Evolutionary conservation across 2,888 invertebrate genomes (phyloP), one percentile per base, ranked within the genome.

Genomic region (Apamea anceps): DNA sequence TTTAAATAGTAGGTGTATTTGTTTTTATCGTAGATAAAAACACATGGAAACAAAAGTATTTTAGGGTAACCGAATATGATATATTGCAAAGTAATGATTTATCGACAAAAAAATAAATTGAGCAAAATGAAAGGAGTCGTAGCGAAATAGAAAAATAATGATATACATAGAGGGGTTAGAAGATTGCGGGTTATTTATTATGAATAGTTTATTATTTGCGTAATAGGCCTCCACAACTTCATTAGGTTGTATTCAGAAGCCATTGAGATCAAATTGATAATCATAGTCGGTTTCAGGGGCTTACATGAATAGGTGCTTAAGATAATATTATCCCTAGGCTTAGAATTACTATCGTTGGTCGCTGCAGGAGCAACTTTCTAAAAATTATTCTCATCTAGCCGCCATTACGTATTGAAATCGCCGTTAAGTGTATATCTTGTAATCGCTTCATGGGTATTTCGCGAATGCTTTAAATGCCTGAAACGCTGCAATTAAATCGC

Each of bases 311-410:
- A 84, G 85, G 81, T 86, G 72, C 87, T 87, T 86, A 83, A 48
- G 76, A 72, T 85, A 85, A 86, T 84, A 82, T 83, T 86, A 88
- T 87, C 91, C 86, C 83, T 81, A 84, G 88, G 88, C 81, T 88
- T 75, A 72, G 82, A 85, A 87, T 87, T 88, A 84, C 80, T 83
- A 81, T 82, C 62, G 81, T 80, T 75, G 72, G 82, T 82, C 74
- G 82, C 71, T 78, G 82, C 86, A 86, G 91, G 90, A 91, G 89
- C 91, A 90, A 91, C 92, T 93, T 93, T 93, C 93, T 91, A 91
- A 91, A 91, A 91, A 91, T 91, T 91, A 92, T 91, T 87, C 77
- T 83, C 84, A 84, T 89, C 81, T 81, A 81, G 68, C 72, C 63
- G 42, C 86, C 87, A 88, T 86, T 86, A 86, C 71, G 72, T 87